Evolutionary conservation across 1,140 invertebrate genomes (phyloP).

Genomic region (Meloidogyne exigua): DNA sequence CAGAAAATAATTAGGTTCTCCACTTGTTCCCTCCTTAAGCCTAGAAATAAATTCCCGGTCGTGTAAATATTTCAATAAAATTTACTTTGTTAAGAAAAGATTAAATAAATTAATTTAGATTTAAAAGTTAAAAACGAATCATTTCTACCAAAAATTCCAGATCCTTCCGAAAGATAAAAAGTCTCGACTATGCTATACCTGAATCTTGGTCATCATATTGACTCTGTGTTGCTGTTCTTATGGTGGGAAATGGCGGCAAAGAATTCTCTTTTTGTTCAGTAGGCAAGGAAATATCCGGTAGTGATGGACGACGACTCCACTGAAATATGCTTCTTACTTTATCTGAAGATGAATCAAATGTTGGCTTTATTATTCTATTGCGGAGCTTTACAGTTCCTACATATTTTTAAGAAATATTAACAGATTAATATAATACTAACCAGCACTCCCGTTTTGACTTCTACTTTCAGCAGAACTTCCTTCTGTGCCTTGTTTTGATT

Average conservation of each 20-base stretch:
- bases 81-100: no score
- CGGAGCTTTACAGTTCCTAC: slow-evolving; percentile 21
- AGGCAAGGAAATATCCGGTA: neutral
- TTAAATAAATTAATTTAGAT: no score
- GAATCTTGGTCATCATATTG: slow-evolving; percentile 15
- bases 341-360: neutral
- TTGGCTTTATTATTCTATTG: slow-evolving; percentile 8
- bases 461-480: neutral
- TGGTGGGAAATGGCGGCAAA: slow-evolving; percentile 8
- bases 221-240: neutral
- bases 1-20: neutral
- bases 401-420: neutral
- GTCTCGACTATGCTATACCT: slow-evolving; percentile 9
- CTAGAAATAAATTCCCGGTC: no score
- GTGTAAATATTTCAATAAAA: no score
- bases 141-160: neutral
- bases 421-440: neutral
- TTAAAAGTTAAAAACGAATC: neutral
- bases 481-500: neutral
- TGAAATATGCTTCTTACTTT: neutral
- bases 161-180: neutral
- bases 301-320: neutral
- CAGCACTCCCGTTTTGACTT: neutral
- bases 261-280: neutral
- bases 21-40: no score